Base-by-base conservation (phyloP, 2,888 invertebrate species). In the Sminthurides aquaticus region DNA sequence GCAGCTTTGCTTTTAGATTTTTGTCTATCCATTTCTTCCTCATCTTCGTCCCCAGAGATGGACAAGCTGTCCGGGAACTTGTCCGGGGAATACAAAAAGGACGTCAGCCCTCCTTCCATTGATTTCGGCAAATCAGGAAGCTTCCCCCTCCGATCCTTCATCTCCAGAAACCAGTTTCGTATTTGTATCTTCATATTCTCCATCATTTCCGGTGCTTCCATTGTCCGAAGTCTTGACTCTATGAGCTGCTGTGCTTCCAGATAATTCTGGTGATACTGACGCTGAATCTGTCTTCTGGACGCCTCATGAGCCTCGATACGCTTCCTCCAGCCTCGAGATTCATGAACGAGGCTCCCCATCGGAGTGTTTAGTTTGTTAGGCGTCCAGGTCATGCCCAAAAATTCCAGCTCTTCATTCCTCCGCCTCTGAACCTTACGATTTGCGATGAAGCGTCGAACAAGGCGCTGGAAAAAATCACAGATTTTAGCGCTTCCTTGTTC, bases 101-200 rank as follows among this genome's bases (percentile, higher is more conserved):
- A 83, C 0, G 94, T 94, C 0, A 94, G 93, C 5, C 94, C 94
- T 73, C 25, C 20, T 3, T 55, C 55, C 74, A 89, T 87, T 70
- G 89, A 91, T 1, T 91, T 87, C 0, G 96, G 96, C 75, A 92
- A 87, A 73, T 95, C 94, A 0, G 97, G 96, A 76, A 96, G 87
- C 76, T 87, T 89, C 26, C 89, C 90, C 2, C 90, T 90, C 75
- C 87, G 86, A 48, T 87, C 84, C 56, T 70, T 75, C 0, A 69
- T 65, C 34, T 67, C 89, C 89, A 71, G 86, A 85, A 69, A 93
- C 86, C 93, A 94, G 95, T 67, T 86, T 68, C 94, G 82, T 26
- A 96, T 85, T 80, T 95, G 91, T 76, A 89, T 89, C 70, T 88
- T 86, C 74, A 96, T 87, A 72, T 89, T 88, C 76, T 96, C 94